These are phyloP conservation scores for Chrosomus eos DNA, from an alignment of 2,797 vertebrate genomes.

Conservation along the genomic window DNA sequence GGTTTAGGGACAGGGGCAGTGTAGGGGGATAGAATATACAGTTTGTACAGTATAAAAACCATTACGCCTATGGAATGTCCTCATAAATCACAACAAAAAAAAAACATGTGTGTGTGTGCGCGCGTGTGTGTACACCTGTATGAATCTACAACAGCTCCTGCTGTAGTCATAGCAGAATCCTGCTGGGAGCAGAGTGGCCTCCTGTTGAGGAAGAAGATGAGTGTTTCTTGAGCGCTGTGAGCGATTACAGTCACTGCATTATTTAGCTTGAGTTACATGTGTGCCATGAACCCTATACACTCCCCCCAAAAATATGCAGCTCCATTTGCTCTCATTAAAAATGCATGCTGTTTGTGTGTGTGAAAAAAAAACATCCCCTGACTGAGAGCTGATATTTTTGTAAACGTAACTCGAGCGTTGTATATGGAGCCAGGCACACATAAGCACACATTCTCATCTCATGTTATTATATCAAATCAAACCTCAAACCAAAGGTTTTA, in stretches of 20 bases:
- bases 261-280: conserved; percentile 62
- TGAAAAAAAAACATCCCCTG: conserved; percentile 29
- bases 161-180: conserved; percentile 20
- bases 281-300: conserved; percentile 53
- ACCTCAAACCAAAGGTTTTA: neutral
- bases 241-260: conserved; percentile 66
- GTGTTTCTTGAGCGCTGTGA: conserved; percentile 47
- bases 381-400: conserved; percentile 56
- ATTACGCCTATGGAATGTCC: too few species aligned
- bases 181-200: neutral
- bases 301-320: conserved; percentile 50
- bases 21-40: too few species aligned
- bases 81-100: too few species aligned
- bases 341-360: conserved; percentile 55
- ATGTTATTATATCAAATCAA: conserved; percentile 24
- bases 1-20: too few species aligned
- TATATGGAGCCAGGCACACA: conserved; percentile 7
- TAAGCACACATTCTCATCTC: conserved; percentile 24
- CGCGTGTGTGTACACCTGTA: neutral
- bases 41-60: too few species aligned
- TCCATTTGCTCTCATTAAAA: conserved; percentile 68
- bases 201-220: conserved; percentile 46
- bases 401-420: conserved; percentile 36
- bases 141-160: conserved; percentile 23
- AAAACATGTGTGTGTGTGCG: too few species aligned